phyloP scores from a whole-genome alignment of 1,140 invertebrate species.

The Trichonephila clavata region DNA sequence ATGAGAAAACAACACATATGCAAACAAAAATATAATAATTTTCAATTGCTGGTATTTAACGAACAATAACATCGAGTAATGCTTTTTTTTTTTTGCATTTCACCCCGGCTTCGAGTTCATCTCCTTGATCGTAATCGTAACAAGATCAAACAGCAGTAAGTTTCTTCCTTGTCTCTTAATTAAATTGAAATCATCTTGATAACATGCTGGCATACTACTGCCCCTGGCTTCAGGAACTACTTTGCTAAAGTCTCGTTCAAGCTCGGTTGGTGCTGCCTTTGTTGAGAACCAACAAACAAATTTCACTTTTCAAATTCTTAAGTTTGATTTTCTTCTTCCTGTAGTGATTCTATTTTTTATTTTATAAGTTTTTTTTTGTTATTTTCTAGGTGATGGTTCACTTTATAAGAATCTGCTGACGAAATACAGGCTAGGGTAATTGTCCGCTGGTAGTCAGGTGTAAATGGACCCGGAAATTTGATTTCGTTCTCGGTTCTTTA shows the following conservation, averaged over 20 bases:
- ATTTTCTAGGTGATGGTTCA: not conserved
- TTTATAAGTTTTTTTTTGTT: not conserved
- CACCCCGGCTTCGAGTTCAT: constrained; percentile 36
- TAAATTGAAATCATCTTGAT: constrained; percentile 53
- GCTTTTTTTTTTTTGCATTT: constrained; percentile 21
- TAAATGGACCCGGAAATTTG: constrained; percentile 36
- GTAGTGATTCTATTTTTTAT: not conserved
- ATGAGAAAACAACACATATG: not conserved
- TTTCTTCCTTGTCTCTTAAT: constrained; percentile 59
- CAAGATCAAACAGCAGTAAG: constrained; percentile 1
- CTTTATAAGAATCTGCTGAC: not conserved
- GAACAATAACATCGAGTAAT: constrained; percentile 42
- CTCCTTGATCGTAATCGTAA: not conserved
- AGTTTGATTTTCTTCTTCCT: constrained; percentile 22
- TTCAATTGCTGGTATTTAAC: constrained; percentile 10
- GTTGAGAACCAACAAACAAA: constrained; percentile 33
- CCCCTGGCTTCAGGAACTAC: not conserved
- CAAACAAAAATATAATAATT: constrained; percentile 22
- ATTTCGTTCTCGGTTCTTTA: not conserved
- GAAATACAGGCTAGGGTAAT: not conserved
- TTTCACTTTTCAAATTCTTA: constrained; percentile 37
- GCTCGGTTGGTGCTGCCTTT: constrained; percentile 33
- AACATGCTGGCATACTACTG: constrained; percentile 59
- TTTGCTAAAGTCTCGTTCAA: constrained; percentile 37
- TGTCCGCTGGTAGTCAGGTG: constrained; percentile 27